Evolutionary conservation across 1,140 invertebrate genomes (phyloP), one percentile per base, ranked within the genome.

Genomic region (Caerostris extrusa): DNA sequence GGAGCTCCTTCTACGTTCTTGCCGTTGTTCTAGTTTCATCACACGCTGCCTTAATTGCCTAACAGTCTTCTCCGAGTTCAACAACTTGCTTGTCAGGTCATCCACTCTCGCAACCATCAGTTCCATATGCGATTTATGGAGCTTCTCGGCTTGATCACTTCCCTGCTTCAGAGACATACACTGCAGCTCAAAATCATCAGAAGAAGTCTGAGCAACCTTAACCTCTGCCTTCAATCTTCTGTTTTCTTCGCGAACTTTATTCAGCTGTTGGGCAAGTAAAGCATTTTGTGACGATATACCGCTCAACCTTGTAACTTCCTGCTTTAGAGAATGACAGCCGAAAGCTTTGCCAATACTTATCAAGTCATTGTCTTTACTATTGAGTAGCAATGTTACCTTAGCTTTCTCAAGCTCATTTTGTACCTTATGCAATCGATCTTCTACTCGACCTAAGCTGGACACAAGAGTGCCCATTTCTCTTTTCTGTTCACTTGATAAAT

Each of bases 101-200:
- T 98, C 97, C 69, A 98, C 97, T 56, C 98, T 97, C n/a, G 97
- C 97, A 2, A 97, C 98, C 97, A 98, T 98, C 92, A 98, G 96
- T 82, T 97, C 97, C 50, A 98, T 96, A 95, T 98, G 98, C 0
- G 97, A 97, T 91, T 97, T 97, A 95, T 98, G 97, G 92, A 97
- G 97, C 94, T 97, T 97, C 94, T 97, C 97, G 71, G 97, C 96
- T 5, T 97, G 95, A 94, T 97, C 97, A 94, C 97, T 96, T 95
- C 98, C 97, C 95, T 98, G 97, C 85, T 97, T 97, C 61, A 98
- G 96, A 60, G 97, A 97, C 93, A 98, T 97, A 95, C 98, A 97
- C 55, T 97, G 97, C 55, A 98, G 95, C 95, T 98, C 98, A 7
- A 98, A 95, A 94, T 97, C 97, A 95, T 98, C 98, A 95, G 97